phyloP scores from a whole-genome alignment of 2,113 vertebrate species.

The Megaceryle torquata region DNA sequence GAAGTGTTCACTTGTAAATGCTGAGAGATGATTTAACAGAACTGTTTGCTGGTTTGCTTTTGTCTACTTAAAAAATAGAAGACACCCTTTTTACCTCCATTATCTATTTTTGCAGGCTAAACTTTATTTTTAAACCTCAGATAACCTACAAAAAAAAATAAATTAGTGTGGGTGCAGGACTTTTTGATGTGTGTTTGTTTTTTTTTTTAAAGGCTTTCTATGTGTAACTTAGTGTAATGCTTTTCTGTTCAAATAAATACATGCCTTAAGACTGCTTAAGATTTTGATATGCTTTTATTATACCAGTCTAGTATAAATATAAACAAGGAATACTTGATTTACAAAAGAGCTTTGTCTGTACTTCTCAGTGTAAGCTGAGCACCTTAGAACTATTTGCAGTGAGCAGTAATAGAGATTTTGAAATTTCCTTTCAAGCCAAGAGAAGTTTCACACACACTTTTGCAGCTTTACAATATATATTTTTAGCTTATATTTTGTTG shows the following conservation, averaged over 20 bases:
- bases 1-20: neutral
- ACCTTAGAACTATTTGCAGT: neutral
- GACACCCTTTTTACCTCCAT: neutral
- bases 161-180: neutral
- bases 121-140: neutral
- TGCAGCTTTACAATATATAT: neutral
- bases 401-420: neutral
- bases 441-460: neutral
- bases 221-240: neutral
- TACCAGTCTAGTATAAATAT: neutral
- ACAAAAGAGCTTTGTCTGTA: neutral
- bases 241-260: slow-evolving; percentile 12
- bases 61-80: neutral
- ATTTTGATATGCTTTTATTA: neutral
- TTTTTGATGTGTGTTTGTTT: neutral
- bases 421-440: neutral
- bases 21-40: neutral
- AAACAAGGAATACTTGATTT: neutral
- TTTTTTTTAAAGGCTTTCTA: neutral
- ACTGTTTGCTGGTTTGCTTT: neutral
- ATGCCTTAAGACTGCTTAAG: neutral
- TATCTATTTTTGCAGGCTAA: slow-evolving; percentile 30
- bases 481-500: neutral
- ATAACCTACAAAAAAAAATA: neutral
- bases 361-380: neutral